These are phyloP conservation scores for Pseudomyrmex sp. DNA, from an alignment of 1,140 invertebrate species.

Conservation along the genomic window DNA sequence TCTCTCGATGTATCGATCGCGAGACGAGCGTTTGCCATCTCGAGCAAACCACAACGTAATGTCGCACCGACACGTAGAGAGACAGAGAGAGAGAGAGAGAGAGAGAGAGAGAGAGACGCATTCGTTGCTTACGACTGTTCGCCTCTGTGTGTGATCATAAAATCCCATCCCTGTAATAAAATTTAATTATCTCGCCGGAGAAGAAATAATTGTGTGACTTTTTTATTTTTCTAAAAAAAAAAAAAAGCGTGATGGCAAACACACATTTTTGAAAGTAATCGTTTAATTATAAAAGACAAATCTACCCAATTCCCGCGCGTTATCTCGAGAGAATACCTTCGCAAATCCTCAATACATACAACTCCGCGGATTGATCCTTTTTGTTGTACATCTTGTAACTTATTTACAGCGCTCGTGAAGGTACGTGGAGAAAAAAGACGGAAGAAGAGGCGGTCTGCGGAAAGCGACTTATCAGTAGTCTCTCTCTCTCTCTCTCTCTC, in stretches of 20 bases:
- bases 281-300: no score
- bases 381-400: not conserved
- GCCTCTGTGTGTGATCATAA: not conserved
- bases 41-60: not conserved
- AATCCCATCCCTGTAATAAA: not conserved
- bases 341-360: not conserved
- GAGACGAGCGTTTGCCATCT: not conserved
- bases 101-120: not conserved
- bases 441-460: not conserved
- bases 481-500: no score
- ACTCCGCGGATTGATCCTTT: not conserved
- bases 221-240: no score
- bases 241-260: no score
- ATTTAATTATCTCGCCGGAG: not conserved
- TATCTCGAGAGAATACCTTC: no score
- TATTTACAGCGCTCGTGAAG: slow-evolving; percentile 27
- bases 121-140: not conserved
- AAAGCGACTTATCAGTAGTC: slow-evolving; percentile 36
- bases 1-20: slow-evolving; percentile 38
- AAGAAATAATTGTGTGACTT: not conserved
- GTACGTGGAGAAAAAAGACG: no score
- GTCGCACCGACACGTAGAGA: not conserved
- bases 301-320: no score
- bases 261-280: no score
- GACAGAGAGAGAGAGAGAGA: not conserved